These are phyloP conservation scores for Palythoa grandis DNA, from an alignment of 92 coral and sea anemone genomes.

Conservation along the genomic window DNA sequence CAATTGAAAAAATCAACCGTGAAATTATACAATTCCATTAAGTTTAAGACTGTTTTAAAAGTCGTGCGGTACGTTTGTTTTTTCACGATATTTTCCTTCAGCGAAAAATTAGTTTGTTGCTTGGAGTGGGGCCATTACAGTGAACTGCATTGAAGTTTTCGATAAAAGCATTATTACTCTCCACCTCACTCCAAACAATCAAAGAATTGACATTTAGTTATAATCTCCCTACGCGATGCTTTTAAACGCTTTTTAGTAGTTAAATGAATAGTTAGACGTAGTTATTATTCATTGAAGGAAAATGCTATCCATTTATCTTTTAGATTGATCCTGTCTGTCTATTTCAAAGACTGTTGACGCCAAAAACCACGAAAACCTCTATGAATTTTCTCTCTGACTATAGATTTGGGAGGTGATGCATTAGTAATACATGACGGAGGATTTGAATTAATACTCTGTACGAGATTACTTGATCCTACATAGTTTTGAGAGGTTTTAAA, in stretches of 20 bases:
- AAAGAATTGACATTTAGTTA: conserved; percentile 22
- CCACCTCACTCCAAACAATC: conserved; percentile 42
- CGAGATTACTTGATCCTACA: conserved; percentile 37
- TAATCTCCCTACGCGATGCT: conserved; percentile 39
- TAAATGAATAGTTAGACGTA: conserved; percentile 23
- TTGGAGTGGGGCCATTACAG: neutral
- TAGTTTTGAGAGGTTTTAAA: conserved; percentile 27
- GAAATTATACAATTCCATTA: conserved; percentile 22
- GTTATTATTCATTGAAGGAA: conserved; percentile 32
- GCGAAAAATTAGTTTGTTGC: conserved; percentile 1
- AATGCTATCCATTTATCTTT: conserved; percentile 33
- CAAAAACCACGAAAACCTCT: neutral
- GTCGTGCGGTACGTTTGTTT: neutral
- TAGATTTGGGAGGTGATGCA: conserved; percentile 35
- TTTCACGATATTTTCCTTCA: conserved; percentile 13
- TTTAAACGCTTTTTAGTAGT: conserved; percentile 40
- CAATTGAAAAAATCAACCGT: conserved; percentile 36
- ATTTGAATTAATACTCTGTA: conserved; percentile 17
- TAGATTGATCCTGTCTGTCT: conserved; percentile 32
- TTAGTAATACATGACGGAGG: conserved; percentile 4
- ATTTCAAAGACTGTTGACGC: conserved; percentile 20
- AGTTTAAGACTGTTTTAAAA: neutral
- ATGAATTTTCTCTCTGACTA: neutral
- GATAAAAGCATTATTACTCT: conserved; percentile 18
- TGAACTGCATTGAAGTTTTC: conserved; percentile 37